Evolutionary conservation across 30 jellyfish, hydroid and myxozoan genomes (phyloP).

Genomic region (Aurelia coerulea): DNA sequence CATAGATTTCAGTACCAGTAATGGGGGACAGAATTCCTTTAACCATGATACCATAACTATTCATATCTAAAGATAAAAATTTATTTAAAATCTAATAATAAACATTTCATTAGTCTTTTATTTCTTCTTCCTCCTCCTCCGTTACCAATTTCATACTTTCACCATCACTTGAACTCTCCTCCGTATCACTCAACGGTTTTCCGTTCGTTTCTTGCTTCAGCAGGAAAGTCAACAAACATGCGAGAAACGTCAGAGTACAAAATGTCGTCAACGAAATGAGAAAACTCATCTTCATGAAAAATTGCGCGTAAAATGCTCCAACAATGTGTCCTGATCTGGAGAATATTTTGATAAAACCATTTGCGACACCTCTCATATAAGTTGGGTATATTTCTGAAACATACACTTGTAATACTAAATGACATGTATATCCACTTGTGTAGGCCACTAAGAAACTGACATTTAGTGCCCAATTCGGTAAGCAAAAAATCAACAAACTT

Average conservation of each 20-base stretch:
- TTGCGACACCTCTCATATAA: conserved; percentile 60
- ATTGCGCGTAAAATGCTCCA: conserved; percentile 77
- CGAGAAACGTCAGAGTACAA: conserved; percentile 55
- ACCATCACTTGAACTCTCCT: conserved; percentile 49
- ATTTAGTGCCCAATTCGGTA: conserved; percentile 66
- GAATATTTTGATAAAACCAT: conserved; percentile 64
- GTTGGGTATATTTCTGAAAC: conserved; percentile 73
- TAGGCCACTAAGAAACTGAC: conserved; percentile 67
- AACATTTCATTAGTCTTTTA: neutral
- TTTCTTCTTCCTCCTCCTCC: conserved; percentile 26
- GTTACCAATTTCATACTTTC: conserved; percentile 28
- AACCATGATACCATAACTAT: too few species aligned
- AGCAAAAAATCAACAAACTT: conserved; percentile 51
- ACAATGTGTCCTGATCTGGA: conserved; percentile 69
- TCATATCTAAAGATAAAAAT: too few species aligned
- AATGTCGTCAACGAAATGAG: conserved; percentile 44
- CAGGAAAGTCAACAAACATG: conserved; percentile 49
- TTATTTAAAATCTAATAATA: too few species aligned
- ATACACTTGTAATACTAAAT: conserved; percentile 61
- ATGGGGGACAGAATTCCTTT: too few species aligned
- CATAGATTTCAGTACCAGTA: too few species aligned
- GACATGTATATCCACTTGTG: conserved; percentile 77
- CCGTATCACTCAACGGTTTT: conserved; percentile 56
- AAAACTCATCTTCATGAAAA: conserved; percentile 67
- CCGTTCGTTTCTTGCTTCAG: conserved; percentile 67